phyloP scores from a whole-genome alignment of 1,140 invertebrate species.

The Globodera rostochiensis region DNA sequence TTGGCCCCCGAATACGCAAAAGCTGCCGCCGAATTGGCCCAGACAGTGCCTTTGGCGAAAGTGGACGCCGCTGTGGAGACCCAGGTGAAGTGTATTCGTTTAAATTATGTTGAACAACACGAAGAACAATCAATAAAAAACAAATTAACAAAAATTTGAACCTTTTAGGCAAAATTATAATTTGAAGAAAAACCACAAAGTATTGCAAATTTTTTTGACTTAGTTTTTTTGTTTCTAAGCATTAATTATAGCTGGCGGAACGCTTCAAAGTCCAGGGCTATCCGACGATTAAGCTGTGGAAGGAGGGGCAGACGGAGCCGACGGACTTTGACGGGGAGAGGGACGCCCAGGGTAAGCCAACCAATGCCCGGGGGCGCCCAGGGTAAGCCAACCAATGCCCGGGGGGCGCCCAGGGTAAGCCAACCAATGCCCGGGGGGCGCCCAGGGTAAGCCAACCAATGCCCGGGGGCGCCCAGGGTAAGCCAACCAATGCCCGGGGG shows the following conservation, averaged over 20 bases:
- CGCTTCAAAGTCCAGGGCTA: conserved; percentile 65
- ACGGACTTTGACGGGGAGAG: conserved; percentile 62
- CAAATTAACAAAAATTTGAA: no score
- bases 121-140: neutral
- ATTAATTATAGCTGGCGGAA: conserved; percentile 42
- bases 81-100: conserved; percentile 10
- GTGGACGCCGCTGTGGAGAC: conserved; percentile 64
- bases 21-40: conserved; percentile 81
- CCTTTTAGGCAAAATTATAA: no score
- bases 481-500: no score
- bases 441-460: no score
- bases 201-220: no score
- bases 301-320: conserved; percentile 51
- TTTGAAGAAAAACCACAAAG: no score
- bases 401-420: no score
- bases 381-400: no score
- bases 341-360: conserved; percentile 55
- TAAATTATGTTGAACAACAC: neutral
- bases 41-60: conserved; percentile 76
- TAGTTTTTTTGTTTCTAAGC: no score
- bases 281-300: conserved; percentile 65
- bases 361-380: no score
- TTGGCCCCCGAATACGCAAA: conserved; percentile 94
- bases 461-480: no score
- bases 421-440: no score